Percentiles rank a stretch among this genome's conserved stretches.
Conservation (phyloP, 2,113 vertebrate genomes). For the Trematomus loennbergii region DNA sequence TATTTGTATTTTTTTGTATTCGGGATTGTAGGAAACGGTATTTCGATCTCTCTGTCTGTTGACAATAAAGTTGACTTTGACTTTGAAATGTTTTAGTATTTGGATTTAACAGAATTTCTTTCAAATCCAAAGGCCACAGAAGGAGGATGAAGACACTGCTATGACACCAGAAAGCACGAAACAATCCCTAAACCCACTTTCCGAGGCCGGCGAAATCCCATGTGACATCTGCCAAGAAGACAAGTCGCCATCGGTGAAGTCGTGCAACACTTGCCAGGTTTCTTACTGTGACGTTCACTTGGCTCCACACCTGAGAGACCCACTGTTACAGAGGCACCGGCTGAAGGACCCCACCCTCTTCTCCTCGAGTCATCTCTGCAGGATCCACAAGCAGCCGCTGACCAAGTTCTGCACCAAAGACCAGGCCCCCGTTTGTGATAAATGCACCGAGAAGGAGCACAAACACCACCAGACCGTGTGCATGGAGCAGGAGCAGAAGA, state of each 20-base stretch:
- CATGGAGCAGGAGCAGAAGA: constrained; percentile 85
- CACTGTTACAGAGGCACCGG: constrained; percentile 86
- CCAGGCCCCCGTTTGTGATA: constrained; percentile 87
- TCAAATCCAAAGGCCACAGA: constrained; percentile 2
- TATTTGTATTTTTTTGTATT: no score
- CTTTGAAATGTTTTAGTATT: neutral
- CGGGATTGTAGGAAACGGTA: no score
- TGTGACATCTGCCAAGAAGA: constrained; percentile 84
- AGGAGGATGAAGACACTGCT: accelerated
- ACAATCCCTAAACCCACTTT: neutral
- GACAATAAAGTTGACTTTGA: no score
- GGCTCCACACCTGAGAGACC: constrained; percentile 85
- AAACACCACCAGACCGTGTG: constrained; percentile 85
- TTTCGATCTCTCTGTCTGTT: no score
- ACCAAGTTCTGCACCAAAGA: constrained; percentile 90
- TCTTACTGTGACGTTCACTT: constrained; percentile 85
- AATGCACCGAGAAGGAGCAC: constrained; percentile 88
- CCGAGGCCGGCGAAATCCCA: constrained; percentile 77
- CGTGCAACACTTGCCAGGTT: constrained; percentile 61
- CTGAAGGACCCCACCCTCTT: constrained; percentile 86
- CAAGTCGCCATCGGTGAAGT: constrained; percentile 39
- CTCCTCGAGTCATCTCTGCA: constrained; percentile 83
- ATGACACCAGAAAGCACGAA: accelerated
- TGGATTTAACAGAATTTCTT: neutral
- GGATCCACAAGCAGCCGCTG: constrained; percentile 86